Evolutionary conservation across 2,797 vertebrate species (phyloP).

Genomic region (Coccyzus lansbergi): DNA sequence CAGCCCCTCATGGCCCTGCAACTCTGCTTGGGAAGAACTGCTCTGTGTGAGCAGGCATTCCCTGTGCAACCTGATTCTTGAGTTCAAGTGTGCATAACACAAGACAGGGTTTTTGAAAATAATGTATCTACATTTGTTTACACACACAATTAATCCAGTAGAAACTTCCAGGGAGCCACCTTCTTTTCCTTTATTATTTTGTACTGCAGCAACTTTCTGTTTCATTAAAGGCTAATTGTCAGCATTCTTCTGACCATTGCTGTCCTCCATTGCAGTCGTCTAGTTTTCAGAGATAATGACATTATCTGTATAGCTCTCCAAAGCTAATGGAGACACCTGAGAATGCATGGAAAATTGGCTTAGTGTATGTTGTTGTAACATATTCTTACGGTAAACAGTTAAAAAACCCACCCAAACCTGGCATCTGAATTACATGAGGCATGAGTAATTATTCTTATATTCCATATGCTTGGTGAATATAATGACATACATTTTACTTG

Average conservation of each 20-base stretch:
- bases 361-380: background rate
- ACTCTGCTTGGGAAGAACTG: background rate
- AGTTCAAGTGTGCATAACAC: background rate
- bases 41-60: background rate
- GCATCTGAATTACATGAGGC: background rate
- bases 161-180: background rate
- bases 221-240: background rate
- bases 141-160: background rate
- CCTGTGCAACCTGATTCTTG: background rate
- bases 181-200: background rate
- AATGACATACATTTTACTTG: background rate
- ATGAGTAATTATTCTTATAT: conserved; percentile 1
- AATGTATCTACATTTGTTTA: background rate
- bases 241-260: background rate
- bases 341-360: background rate
- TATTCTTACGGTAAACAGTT: background rate
- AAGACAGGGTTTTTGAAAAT: background rate
- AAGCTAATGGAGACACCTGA: background rate
- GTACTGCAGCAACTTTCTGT: background rate
- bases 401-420: background rate
- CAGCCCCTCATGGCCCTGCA: background rate
- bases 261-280: background rate
- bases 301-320: background rate
- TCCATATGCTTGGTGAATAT: conserved; percentile 4
- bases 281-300: background rate